A percentile compares a stretch with the other conserved stretches of the same genome.
These are phyloP conservation scores for Aphelenchoides avenae DNA, from an alignment of 1,140 invertebrate species.

Conservation along the genomic window DNA sequence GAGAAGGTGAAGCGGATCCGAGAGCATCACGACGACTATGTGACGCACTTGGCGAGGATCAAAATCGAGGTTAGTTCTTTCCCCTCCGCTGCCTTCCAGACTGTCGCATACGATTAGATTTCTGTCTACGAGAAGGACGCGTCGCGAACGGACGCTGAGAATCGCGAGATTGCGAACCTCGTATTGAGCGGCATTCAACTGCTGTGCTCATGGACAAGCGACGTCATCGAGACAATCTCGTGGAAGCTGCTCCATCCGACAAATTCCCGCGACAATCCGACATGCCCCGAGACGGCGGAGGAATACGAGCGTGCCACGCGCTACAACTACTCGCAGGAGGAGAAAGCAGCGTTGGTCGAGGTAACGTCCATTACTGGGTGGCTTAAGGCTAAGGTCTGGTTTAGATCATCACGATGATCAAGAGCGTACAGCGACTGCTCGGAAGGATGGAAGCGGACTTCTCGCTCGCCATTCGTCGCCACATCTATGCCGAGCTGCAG, in stretches of 20 bases:
- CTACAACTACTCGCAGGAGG: slow-evolving; percentile 94
- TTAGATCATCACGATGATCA: slow-evolving; percentile 87
- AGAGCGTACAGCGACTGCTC: slow-evolving; percentile 94
- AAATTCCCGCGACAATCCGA: slow-evolving; percentile 89
- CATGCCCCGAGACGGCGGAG: slow-evolving; percentile 90
- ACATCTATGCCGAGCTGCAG: slow-evolving; percentile 93
- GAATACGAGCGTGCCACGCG: slow-evolving; percentile 96
- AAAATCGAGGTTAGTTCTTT: slow-evolving; percentile 76
- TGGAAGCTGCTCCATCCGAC: slow-evolving; percentile 98
- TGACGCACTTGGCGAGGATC: slow-evolving; percentile 88
- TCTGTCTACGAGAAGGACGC: slow-evolving; percentile 65
- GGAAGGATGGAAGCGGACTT: slow-evolving; percentile 95
- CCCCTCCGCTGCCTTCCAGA: too few species aligned
- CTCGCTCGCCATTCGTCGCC: slow-evolving; percentile 84
- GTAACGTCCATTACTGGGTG: slow-evolving; percentile 68
- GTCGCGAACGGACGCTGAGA: slow-evolving; percentile 79
- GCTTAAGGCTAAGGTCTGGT: slow-evolving; percentile 14
- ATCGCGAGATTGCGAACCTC: slow-evolving; percentile 83
- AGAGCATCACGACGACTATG: slow-evolving; percentile 94
- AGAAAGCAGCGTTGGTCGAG: slow-evolving; percentile 89
- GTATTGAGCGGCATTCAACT: slow-evolving; percentile 85
- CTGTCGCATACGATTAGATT: too few species aligned
- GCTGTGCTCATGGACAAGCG: slow-evolving; percentile 90
- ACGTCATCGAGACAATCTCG: slow-evolving; percentile 80
- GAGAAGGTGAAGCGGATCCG: slow-evolving; percentile 87